These are phyloP conservation scores for Ophion slaviceki DNA, from an alignment of 2,888 invertebrate species.

Conservation along the genomic window DNA sequence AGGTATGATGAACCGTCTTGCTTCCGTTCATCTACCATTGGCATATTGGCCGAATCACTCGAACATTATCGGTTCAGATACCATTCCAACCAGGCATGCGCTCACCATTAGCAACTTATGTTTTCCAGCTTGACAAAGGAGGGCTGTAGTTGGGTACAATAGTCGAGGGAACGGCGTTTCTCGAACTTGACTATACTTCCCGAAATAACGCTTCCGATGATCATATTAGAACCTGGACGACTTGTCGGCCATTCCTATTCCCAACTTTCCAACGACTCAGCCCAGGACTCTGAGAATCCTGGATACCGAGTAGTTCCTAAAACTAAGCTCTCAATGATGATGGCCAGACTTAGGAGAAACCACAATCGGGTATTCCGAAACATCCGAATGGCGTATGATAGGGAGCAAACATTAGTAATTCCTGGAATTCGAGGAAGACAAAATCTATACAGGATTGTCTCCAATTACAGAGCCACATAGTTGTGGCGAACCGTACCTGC, in stretches of 20 bases:
- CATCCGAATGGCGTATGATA: neutral
- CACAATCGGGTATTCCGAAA: conserved; percentile 21
- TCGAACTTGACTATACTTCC: neutral
- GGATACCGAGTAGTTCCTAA: neutral
- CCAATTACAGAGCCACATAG: conserved; percentile 25
- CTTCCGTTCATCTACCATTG: conserved; percentile 62
- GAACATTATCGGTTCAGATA: conserved; percentile 24
- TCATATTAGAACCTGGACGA: neutral
- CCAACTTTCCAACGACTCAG: too few relatives aligned
- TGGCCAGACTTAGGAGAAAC: neutral
- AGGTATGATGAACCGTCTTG: conserved; percentile 56
- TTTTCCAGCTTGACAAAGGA: neutral
- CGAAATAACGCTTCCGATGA: neutral
- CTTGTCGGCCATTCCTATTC: neutral
- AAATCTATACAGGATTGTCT: conserved; percentile 16
- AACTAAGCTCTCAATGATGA: neutral
- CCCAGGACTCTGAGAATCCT: too few relatives aligned
- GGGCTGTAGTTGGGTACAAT: neutral
- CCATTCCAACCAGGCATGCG: neutral
- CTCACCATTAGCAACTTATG: neutral
- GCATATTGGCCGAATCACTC: conserved; percentile 21
- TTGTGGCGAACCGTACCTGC: conserved; percentile 41
- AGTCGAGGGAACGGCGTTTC: neutral
- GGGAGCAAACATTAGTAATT: conserved; percentile 5
- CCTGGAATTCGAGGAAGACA: neutral